Evolutionary conservation across 2,113 vertebrate species (phyloP), one percentile per base, ranked within the genome.

Genomic region (Corythoichthys intestinalis): DNA sequence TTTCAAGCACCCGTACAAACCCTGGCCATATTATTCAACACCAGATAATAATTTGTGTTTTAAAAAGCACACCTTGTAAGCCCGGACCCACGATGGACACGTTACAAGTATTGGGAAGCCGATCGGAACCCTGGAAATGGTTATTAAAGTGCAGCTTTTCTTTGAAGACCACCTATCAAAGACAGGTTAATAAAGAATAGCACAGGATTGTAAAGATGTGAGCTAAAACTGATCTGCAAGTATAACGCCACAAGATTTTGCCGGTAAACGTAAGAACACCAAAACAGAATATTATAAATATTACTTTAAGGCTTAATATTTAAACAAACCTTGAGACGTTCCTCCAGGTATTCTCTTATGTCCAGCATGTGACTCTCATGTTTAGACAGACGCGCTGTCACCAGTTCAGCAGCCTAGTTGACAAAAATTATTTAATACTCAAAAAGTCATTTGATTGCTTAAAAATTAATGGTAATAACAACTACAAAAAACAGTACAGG

Each of bases 21-120:
- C 20, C 20, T 28, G 20, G 20, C 20, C 20, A 28, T 28, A 28
- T 28, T 28, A 28, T 28, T 44, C 41, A 44, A 44, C 41, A 44
- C 6, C 1, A 8, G 41, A 44, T 44, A 44, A 44, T 7, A 44
- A 44, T 44, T 7, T 44, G 20, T 44, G 34, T 52, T 37, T 67
- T 53, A 44, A 28, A 67, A 71, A 74, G 52, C 69, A 83, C 70
- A 98, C 97, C 97, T 93, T 92, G 92, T 70, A 98, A 88, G 38
- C 84, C 80, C n/a, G 92, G 88, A 20, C 94, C 96, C 57, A 82
- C 70, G 82, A 98, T 92, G 72, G 97, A 99, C 67, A 99, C 88
- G 41, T 98, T 99, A 60, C 93, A 95, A 7, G 96, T 99, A 84
- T 99, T 99, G 37, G 96, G 93, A 49, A 99, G 94, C 20, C 88